Conservation (phyloP, 2,113 vertebrate genomes). For the Arizona elegans region DNA sequence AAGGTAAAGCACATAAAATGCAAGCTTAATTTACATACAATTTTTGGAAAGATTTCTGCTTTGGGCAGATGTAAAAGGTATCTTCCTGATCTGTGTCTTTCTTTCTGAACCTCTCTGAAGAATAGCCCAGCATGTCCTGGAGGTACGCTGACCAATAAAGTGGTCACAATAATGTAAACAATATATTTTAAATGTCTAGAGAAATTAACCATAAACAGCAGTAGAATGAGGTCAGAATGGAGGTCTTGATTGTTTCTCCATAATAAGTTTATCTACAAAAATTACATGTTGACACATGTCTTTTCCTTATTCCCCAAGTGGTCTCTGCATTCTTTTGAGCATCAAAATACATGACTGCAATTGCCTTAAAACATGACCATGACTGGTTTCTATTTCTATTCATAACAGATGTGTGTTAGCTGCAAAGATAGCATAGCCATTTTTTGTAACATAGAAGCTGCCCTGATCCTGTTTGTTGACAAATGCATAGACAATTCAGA, state of each 20-base stretch:
- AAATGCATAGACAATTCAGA: conserved; percentile 88
- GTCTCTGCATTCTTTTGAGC: conserved; percentile 63
- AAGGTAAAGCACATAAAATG: conserved; percentile 29
- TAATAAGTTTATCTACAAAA: conserved; percentile 66
- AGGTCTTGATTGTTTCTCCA: conserved; percentile 54
- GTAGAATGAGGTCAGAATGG: conserved; percentile 55
- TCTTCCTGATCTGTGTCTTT: neutral
- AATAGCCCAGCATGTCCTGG: conserved; percentile 29
- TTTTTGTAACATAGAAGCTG: conserved; percentile 72
- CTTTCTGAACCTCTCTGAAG: conserved; percentile 14
- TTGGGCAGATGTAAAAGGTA: neutral
- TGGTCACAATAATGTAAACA: conserved; percentile 62
- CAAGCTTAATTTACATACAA: conserved; percentile 20
- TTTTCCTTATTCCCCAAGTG: conserved; percentile 70
- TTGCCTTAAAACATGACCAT: conserved; percentile 67
- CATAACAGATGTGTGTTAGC: conserved; percentile 69
- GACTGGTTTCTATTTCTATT: conserved; percentile 59
- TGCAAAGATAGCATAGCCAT: conserved; percentile 72
- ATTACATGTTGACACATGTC: conserved; percentile 59
- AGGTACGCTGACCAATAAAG: conserved; percentile 42
- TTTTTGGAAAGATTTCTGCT: conserved; percentile 30
- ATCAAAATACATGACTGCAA: conserved; percentile 64
- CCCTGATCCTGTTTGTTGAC: conserved; percentile 70
- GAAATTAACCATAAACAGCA: conserved; percentile 44
- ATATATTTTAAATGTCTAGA: conserved; percentile 56